These are phyloP conservation scores for Amphilophus citrinellus DNA, from an alignment of 2,113 vertebrate genomes.

Conservation along the genomic window DNA sequence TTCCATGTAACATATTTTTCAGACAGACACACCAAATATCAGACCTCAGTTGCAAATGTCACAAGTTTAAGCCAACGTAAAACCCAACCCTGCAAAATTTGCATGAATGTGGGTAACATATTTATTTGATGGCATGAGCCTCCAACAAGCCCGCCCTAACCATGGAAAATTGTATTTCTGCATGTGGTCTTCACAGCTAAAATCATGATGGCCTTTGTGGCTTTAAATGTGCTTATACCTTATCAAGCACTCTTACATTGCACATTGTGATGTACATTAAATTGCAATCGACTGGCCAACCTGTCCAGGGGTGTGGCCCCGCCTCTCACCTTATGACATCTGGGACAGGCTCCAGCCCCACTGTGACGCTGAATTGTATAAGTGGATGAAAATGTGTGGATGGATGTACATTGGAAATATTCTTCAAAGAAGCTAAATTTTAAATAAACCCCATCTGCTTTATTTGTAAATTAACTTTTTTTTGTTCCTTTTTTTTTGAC, in stretches of 20 bases:
- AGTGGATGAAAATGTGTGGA: background rate
- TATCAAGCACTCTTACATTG: background rate
- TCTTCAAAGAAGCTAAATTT: background rate
- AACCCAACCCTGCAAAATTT: background rate
- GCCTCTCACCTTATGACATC: background rate
- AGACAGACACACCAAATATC: background rate
- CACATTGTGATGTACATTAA: background rate
- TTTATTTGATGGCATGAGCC: background rate
- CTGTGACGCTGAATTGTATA: background rate
- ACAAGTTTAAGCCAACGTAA: background rate
- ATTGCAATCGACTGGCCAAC: background rate
- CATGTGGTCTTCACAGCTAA: background rate
- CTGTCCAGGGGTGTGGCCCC: background rate
- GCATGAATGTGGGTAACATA: background rate
- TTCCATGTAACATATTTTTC: background rate
- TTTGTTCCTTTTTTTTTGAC: background rate
- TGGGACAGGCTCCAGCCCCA: background rate
- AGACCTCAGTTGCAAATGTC: slow-evolving; percentile 12
- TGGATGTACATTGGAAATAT: background rate
- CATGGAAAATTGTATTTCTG: background rate
- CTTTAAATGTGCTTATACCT: background rate
- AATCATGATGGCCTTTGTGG: background rate
- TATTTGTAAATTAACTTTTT: background rate
- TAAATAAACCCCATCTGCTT: background rate
- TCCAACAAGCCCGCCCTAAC: background rate